Evolutionary conservation across 2,113 vertebrate genomes (phyloP), one percentile per base, ranked within the genome.

Genomic region (Plecturocebus donacophilus): DNA sequence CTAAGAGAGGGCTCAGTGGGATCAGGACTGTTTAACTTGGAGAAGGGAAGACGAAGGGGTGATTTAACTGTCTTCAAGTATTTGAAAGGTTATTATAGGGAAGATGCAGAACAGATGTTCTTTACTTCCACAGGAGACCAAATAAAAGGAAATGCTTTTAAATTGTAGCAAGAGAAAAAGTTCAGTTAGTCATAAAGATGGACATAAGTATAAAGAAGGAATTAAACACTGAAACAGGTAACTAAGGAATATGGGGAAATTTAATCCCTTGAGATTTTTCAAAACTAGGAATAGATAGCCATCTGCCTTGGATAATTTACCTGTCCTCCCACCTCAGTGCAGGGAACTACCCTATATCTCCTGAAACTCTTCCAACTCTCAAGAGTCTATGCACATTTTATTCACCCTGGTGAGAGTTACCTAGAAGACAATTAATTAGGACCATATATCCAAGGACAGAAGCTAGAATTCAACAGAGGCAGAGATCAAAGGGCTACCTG

Each of bases 1-100:
- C 95, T 98, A 54, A n/a, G 94, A 94, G 97, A 95, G 76, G 71
- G 76, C 92, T 97, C 92, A 56, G 87, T 71, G 77, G 90, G 94
- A 96, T 97, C 97, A 96, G 81, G 47, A 12, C 90, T 98, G 97
- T 97, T 98, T 98, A 95, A 94, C 96, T 98, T 98, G 97, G 98
- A 98, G 96, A 75, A 96, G 87, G 87, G 95, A 97, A 88, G 92
- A 94, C 71, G 56, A 91, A 91, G 94, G 85, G 85, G 94, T 83
- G 97, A 98, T 98, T 97, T 96, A 97, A 98, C 98, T 97, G 98
- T 98, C 98, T 98, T 98, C 95, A 96, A 96, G 87, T 95, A 98
- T 97, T 98, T 96, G 97, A 98, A 96, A 97, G 96, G 97, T 96
- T 95, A 94, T 98, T 96, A 97, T 92, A 97, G 85, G 66, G 93